These are phyloP conservation scores for Forficula auricularia DNA, from an alignment of 1,140 invertebrate genomes.

Conservation along the genomic window DNA sequence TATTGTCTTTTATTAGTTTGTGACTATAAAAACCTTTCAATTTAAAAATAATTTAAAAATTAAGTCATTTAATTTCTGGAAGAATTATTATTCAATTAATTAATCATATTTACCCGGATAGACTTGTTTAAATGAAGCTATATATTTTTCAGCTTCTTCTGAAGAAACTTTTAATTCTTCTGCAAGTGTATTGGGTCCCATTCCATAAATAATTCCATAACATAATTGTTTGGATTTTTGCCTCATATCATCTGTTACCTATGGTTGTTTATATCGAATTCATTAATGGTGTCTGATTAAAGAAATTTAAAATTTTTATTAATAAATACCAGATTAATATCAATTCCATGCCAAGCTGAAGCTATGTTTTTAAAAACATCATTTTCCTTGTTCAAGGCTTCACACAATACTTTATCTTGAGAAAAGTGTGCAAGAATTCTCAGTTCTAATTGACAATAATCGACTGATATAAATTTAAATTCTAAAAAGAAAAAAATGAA, in stretches of 20 bases:
- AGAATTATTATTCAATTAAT: slow-evolving; percentile 1
- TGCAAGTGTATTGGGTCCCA: slow-evolving; percentile 69
- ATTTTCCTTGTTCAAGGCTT: slow-evolving; percentile 48
- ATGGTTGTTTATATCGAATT: too few relatives aligned
- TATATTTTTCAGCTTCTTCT: slow-evolving; percentile 60
- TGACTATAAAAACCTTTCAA: too few relatives aligned
- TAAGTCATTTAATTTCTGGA: too few relatives aligned
- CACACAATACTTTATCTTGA: slow-evolving; percentile 49
- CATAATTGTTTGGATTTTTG: slow-evolving; percentile 85
- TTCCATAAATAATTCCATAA: slow-evolving; percentile 97
- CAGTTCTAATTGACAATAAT: slow-evolving; percentile 92
- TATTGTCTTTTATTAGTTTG: too few relatives aligned
- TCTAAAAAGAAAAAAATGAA: slow-evolving; percentile 21
- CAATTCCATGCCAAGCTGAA: slow-evolving; percentile 51
- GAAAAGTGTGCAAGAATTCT: slow-evolving; percentile 82
- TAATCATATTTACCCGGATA: slow-evolving; percentile 42
- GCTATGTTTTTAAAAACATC: slow-evolving; percentile 83
- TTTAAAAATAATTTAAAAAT: too few relatives aligned
- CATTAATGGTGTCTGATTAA: too few relatives aligned
- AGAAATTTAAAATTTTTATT: too few relatives aligned
- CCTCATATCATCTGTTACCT: slow-evolving; percentile 55
- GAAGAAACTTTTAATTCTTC: slow-evolving; percentile 64
- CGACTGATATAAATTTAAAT: slow-evolving; percentile 59
- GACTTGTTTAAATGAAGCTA: slow-evolving; percentile 62
- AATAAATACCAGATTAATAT: too few relatives aligned